phyloP scores from a whole-genome alignment of 2,113 vertebrate genomes.

The Empidonax alnorum region DNA sequence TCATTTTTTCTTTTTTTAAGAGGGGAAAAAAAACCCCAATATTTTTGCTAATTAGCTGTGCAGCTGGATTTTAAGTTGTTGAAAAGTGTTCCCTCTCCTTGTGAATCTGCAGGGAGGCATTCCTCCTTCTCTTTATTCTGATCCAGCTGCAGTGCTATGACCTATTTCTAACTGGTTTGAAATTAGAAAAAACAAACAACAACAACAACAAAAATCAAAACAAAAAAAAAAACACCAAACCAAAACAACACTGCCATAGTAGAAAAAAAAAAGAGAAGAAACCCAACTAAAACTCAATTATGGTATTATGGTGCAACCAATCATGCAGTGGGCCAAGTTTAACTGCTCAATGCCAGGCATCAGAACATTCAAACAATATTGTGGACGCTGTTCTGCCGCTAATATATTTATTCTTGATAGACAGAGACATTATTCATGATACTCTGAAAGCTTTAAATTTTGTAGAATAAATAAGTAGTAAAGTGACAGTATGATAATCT shows the following conservation, averaged over 20 bases:
- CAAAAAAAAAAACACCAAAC: background rate
- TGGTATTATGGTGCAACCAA: background rate
- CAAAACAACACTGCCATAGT: rapidly evolving
- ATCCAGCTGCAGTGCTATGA: slow-evolving; percentile 66
- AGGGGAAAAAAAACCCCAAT: background rate
- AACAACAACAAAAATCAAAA: too few species aligned
- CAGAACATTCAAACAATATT: background rate
- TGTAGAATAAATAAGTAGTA: background rate
- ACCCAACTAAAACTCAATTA: background rate
- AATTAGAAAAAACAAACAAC: background rate
- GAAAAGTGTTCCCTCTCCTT: slow-evolving; percentile 57
- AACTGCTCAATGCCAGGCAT: background rate
- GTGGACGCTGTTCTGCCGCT: background rate
- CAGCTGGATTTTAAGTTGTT: slow-evolving; percentile 64
- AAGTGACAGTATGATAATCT: background rate
- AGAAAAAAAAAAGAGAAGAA: too few species aligned
- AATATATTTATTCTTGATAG: background rate
- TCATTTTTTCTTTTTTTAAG: background rate
- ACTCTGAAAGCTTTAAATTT: background rate
- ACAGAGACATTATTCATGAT: background rate
- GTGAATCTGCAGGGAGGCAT: slow-evolving; percentile 59
- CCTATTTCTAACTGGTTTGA: background rate
- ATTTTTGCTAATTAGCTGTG: slow-evolving; percentile 67
- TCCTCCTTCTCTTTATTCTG: background rate
- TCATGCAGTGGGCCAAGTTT: background rate